Evolutionary conservation across 2,113 vertebrate genomes (phyloP), one percentile per base, ranked within the genome.

Genomic region (Chauna torquata): DNA sequence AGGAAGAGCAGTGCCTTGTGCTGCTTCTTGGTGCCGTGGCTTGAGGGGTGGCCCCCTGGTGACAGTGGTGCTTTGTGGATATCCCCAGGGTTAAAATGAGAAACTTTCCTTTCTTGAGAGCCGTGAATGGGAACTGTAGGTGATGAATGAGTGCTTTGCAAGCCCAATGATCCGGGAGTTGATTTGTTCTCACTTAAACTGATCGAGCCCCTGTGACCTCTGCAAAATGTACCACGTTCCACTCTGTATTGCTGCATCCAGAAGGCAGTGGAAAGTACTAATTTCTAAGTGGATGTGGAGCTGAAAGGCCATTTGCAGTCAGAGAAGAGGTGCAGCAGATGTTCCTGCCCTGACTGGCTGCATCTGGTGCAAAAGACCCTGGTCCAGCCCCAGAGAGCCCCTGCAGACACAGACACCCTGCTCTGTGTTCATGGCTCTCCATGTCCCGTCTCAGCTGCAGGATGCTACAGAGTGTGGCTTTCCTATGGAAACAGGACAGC

Each of bases 381-480:
- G 27, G 16, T 27, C 9, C 27, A 32, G 36, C 55, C 40, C 20
- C 4, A 5, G 74, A 42, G 55, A 7, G 44, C 23, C 24, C 30
- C 55, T 58, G 42, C 74, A 20, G 66, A 16, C 5, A 4, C 1
- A 3, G 54, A 28, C 40, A 44, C 25, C 13, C 45, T 74, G n/a
- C 0, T 12, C 59, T 3, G 2, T 34, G 23, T n/a, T 55, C 1
- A 1, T 65, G 50, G 40, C 59, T 55, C 58, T 74, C 7, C 11
- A 74, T 34, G 19, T 45, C 9, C 45, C 22, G 2, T n/a, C 59
- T 49, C 54, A 42, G 25, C 68, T 62, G n/a, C 22, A 17, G 54
- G 25, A 61, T 1, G 2, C 47, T 59, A 54, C 40, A 20, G 54
- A 23, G 28, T 36, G 40, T 47, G 72, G 66, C 59, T 85, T 84